Base-by-base conservation (phyloP, 2,888 invertebrate genomes). In the Anoplius nigerrimus region DNA sequence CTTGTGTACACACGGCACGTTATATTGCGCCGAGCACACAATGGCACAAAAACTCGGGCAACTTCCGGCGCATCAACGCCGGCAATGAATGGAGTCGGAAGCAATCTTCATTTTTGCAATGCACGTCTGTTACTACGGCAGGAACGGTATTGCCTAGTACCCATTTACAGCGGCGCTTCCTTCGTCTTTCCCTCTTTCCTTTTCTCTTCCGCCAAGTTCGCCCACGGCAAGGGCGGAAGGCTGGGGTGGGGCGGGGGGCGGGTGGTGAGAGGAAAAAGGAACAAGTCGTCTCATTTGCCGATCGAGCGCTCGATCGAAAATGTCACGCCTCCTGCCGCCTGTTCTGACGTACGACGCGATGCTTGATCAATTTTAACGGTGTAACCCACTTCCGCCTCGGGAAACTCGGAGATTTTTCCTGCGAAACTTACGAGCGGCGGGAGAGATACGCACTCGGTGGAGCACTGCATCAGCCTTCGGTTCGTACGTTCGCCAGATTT, bases 401-500 rank as follows among this genome's bases (percentile, higher is more conserved):
- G 48, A 48, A n/a, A 45, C n/a, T 16, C 45, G 48, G 16, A 6
- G 1, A 48, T 48, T 18, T 18, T 18, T 48, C 18, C n/a, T 16
- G n/a, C 16, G 16, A 16, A 18, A 48, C 48, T 2, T 48, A 48
- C n/a, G 48, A 48, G 48, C 16, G 48, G 11, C 34, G n/a, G 48
- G 18, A 48, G 18, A 48, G 11, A 15, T 3, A 48, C 48, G 48
- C 48, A 48, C 48, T 2, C 48, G 11, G 16, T 4, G 16, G 34
- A 1, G 11, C 34, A 13, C 11, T 34, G 57, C 67, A 69, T 74
- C 69, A 66, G 34, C 67, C 72, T 55, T 51, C 52, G 61, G 69
- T 71, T 73, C 70, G 68, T 68, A 66, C 67, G 11, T 34, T 11
- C 62, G 63, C 61, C 69, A 74, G 74, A 79, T 75, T 79, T 78